Evolutionary conservation across 2,797 vertebrate species (phyloP), one percentile per base, ranked within the genome.

Genomic region (Hydrocynus forskahlii): DNA sequence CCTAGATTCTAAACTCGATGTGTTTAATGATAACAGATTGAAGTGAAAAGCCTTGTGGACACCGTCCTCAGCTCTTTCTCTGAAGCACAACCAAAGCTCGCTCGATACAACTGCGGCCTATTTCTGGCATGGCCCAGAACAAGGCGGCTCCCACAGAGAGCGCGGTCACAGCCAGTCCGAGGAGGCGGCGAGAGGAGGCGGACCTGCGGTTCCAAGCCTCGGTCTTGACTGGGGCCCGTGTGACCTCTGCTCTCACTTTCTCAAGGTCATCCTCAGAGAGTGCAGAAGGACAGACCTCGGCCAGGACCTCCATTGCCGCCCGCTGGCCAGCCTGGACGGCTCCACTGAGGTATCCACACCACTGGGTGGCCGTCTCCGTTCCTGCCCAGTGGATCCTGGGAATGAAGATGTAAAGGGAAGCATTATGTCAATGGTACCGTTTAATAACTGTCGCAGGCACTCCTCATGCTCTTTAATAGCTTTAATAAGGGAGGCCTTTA

Each of bases 311-410:
- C 75, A 94, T 83, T 43, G 94, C 92, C 0, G 91, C 93, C 75
- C 93, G 88, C 38, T 91, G 89, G 16, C 94, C 94, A 0, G 94
- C 82, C 81, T 95, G 93, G 55, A 94, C 81, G 0, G 94, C 94
- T 0, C 94, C 94, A 1, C 89, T 92, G 89, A 94, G 91, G 86
- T 94, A 95, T 0, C 93, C 94, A 14, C 94, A 94, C 94, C 93
- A 95, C 23, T 82, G 88, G 7, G 91, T 94, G 52, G 92, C 93
- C 0, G 94, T 95, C 83, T 95, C 94, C 0, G 93, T 94, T 48
- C 94, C 93, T 1, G 92, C 92, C 93, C 93, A 95, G 43, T 93
- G 87, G 74, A 94, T 92, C 90, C 94, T 95, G 87, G 17, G 13
- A 74, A 67, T 5, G 59, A 10, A 76, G 62, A 17, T 21, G 10